Conservation (phyloP, 2,113 vertebrate genomes). For the Oreochromis niloticus region DNA sequence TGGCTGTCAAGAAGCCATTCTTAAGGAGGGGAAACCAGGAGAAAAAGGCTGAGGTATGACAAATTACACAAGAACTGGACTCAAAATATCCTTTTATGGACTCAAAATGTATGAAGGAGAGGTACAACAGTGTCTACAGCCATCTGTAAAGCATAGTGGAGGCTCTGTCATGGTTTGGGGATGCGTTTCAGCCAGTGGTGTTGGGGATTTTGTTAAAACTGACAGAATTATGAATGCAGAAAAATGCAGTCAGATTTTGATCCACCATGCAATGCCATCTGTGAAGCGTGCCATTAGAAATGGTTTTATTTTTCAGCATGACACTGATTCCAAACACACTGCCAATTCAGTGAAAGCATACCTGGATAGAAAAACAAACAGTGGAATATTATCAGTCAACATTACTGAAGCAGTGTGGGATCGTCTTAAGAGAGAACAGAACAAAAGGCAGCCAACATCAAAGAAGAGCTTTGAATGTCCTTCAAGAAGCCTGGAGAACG, state of each 20-base stretch:
- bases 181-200: rapidly evolving
- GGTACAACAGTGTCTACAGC: neutral
- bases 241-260: neutral
- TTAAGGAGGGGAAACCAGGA: neutral
- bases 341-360: neutral
- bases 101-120: neutral
- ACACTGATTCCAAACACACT: neutral
- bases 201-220: neutral
- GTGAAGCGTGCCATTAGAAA: neutral
- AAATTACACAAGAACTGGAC: neutral
- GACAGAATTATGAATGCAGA: neutral
- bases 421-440: neutral
- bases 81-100: neutral
- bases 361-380: neutral
- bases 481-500: neutral
- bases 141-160: neutral
- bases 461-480: neutral
- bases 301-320: neutral
- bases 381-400: neutral
- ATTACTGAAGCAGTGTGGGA: neutral
- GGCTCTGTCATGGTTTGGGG: neutral
- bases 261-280: neutral
- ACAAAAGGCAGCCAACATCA: neutral
- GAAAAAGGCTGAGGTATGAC: neutral
- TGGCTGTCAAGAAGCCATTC: neutral